Evolutionary conservation across 1,140 invertebrate species (phyloP), one percentile per base, ranked within the genome.

Genomic region (Drosophila sp.): DNA sequence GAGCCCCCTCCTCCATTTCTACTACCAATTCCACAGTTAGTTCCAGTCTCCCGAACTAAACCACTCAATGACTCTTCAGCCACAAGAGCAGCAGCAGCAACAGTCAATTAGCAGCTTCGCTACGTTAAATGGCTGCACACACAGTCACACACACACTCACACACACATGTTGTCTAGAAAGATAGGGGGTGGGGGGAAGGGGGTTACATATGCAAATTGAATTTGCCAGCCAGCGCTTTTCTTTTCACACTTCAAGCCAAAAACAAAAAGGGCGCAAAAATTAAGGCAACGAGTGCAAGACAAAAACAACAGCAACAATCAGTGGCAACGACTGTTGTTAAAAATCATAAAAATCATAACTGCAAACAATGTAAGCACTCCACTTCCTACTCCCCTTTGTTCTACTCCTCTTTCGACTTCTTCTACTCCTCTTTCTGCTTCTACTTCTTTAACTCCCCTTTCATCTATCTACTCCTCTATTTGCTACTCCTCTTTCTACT

Each of bases 331-430:
- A 75, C 43, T 84, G 75, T 51, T 80, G 62, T 66, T 66, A 72
- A 71, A 87, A 87, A 83, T 87, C 83, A 89, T 79, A 87, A 89
- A 87, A 89, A 87, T 82, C 76, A 89, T 72, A 89, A 77, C 62
- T 78, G 70, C 77, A 78, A 89, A 89, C 80, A 89, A 77, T 67
- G 76, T 61, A 65, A 56, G 16, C 66, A 70, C 21, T 11, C 29
- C 38, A 51, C 13, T 36, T 9, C 59, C 32, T 13, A 14, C 41
- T 7, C 18, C 32, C 9, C 51, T 21, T 5, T 4, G 9, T 38
- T n/a, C 43, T 6, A 6, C n/a, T n/a, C 11, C 58, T 5, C 43
- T 21, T 21, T 16, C 11, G n/a, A n/a, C n/a, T n/a, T 27, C 36
- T 16, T 16, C 21, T 6, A 1, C 13, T n/a, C 45, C 16, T 27